Base-by-base conservation (phyloP, 2,113 vertebrate species). In the Lycaon pictus region DNA sequence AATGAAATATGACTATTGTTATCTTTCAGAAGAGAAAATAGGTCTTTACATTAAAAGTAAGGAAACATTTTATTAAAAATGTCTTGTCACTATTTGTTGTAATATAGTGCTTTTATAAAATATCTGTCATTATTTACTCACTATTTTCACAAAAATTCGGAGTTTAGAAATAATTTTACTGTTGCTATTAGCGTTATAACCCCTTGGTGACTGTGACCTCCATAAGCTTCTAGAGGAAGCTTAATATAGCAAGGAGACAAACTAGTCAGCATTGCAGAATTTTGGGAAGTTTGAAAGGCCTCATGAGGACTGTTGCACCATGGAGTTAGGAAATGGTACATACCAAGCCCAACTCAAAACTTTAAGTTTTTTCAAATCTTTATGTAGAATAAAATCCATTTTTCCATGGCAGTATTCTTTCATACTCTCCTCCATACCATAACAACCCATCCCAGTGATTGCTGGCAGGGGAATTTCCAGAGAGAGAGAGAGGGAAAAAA, bases 91-190 rank as follows among this genome's bases (percentile, higher is more conserved):
- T 88, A 74, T 93, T 95, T 76, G 5, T 19, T 87, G 13, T 53
- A 92, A 91, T 76, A 43, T 1, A 22, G 12, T 11, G 0, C 35
- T 81, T 72, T 53, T 22, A 92, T 82, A 95, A 87, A 80, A 32
- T 71, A 72, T 27, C 8, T 83, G 58, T 3, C 15, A 69, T 83
- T 53, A 62, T 43, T 95, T 58, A 58, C 5, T 86, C 4, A 65
- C 9, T 3, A 22, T 85, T 89, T 43, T 90, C 60, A 86, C 5
- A 79, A 58, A 86, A 85, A 77, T 51, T 23, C 7, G 27, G 35
- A 92, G 82, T 51, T 93, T 29, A 86, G 22, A 94, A 82, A 37
- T 89, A 94, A 89, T 60, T 62, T 90, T 53, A 56, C 20, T 62
- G 0, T 51, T 88, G 35, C 16, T 7, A 25, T 56, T 60, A 81